Evolutionary conservation across 1,140 invertebrate genomes (phyloP).

Genomic region (Brachionus plicatilis): DNA sequence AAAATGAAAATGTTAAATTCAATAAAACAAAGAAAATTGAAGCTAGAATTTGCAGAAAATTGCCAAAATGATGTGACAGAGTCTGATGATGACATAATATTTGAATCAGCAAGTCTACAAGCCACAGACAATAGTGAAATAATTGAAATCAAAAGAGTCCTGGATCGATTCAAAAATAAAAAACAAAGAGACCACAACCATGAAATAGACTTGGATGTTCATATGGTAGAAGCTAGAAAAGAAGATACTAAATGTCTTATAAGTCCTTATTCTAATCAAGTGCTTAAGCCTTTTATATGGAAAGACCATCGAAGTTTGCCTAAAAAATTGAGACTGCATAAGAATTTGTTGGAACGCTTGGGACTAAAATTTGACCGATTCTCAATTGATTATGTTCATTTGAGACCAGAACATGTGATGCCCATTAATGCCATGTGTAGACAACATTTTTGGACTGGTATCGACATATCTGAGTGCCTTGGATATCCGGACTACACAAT

Average conservation of each 20-base stretch:
- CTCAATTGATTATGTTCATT: conserved; percentile 76
- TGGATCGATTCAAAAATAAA: conserved; percentile 24
- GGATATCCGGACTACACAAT: conserved; percentile 87
- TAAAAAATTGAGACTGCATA: conserved; percentile 66
- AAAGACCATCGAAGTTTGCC: conserved; percentile 64
- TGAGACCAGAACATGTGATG: conserved; percentile 76
- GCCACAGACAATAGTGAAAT: conserved; percentile 40
- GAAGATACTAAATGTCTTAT: conserved; percentile 52
- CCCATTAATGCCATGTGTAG: conserved; percentile 74
- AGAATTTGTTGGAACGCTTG: conserved; percentile 62
- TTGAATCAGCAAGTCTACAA: conserved; percentile 22
- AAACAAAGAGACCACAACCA: neutral
- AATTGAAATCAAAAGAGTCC: conserved; percentile 43
- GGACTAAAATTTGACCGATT: conserved; percentile 54
- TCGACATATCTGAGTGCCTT: conserved; percentile 80
- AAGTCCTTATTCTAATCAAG: conserved; percentile 56
- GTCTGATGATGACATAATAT: neutral
- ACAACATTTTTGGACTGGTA: conserved; percentile 81
- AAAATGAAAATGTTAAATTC: conserved; percentile 46
- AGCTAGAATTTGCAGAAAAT: neutral
- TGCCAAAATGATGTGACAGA: neutral
- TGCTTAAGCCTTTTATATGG: conserved; percentile 68
- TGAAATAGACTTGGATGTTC: conserved; percentile 44
- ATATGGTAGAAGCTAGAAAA: conserved; percentile 51
- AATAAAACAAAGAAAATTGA: conserved; percentile 47